phyloP scores from a whole-genome alignment of 2,888 invertebrate species.

The Tetrapedia diversipes region DNA sequence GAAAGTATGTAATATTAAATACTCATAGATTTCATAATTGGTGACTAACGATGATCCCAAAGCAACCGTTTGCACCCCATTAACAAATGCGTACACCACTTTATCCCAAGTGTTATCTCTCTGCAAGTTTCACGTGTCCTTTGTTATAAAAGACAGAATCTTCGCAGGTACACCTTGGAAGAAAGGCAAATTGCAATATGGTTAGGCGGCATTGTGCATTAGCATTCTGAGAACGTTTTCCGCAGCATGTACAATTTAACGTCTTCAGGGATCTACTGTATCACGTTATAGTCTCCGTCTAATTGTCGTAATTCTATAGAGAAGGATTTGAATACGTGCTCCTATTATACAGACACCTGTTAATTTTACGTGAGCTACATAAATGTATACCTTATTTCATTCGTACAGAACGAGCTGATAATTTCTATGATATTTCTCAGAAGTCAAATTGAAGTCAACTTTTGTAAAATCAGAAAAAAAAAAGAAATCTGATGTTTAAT shows the following conservation, averaged over 20 bases:
- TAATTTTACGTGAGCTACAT: too few relatives aligned
- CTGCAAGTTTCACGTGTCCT: neutral
- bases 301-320: constrained; percentile 16
- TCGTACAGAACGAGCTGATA: too few relatives aligned
- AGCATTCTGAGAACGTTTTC: constrained; percentile 36
- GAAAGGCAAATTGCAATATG: constrained; percentile 37
- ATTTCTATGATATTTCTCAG: too few relatives aligned
- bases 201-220: constrained; percentile 30
- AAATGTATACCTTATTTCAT: neutral
- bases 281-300: constrained; percentile 18
- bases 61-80: neutral
- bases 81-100: neutral
- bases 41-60: neutral
- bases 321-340: constrained; percentile 20
- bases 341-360: constrained; percentile 25
- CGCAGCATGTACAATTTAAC: constrained; percentile 38
- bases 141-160: constrained; percentile 3
- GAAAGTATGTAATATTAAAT: neutral
- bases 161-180: constrained; percentile 27
- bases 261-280: constrained; percentile 17
- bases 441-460: too few relatives aligned
- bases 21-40: neutral
- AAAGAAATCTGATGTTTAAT: too few relatives aligned
- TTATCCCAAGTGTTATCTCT: neutral
- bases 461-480: too few relatives aligned